These are phyloP conservation scores for Pterocles gutturalis DNA, from an alignment of 2,113 vertebrate species.

Conservation along the genomic window DNA sequence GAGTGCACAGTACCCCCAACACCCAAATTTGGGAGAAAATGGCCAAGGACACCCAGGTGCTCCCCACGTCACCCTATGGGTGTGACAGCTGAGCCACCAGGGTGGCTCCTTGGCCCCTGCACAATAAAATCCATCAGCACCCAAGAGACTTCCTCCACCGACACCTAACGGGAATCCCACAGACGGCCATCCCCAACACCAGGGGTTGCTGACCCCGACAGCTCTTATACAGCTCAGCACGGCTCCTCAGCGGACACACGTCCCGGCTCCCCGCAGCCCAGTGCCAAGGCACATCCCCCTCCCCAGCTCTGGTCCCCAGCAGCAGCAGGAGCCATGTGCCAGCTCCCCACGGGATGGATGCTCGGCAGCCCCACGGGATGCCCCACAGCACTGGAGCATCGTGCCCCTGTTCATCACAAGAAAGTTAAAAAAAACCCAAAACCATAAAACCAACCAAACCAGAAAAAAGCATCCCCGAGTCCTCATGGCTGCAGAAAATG, in stretches of 20 bases:
- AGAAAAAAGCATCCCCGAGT: background rate
- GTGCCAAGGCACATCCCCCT: fast-evolving
- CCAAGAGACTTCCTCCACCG: fast-evolving
- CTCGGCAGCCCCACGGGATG: no score
- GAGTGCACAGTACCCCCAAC: background rate
- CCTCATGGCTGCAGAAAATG: fast-evolving
- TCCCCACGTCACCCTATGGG: fast-evolving
- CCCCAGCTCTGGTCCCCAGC: background rate
- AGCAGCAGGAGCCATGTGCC: background rate
- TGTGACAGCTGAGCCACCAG: background rate
- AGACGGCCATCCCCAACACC: fast-evolving
- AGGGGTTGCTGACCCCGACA: background rate
- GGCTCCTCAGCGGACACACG: fast-evolving
- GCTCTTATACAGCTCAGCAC: fast-evolving
- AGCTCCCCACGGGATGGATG: background rate
- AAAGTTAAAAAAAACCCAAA: background rate
- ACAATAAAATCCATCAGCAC: background rate
- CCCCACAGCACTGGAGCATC: fast-evolving
- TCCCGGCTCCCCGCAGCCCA: no score
- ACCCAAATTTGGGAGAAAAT: fast-evolving
- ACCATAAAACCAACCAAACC: background rate
- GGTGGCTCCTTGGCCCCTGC: fast-evolving
- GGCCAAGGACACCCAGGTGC: fast-evolving
- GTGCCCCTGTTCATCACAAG: fast-evolving
- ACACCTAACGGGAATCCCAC: fast-evolving